These are phyloP conservation scores for Diarsia brunnea DNA, from an alignment of 2,888 invertebrate genomes.

Conservation along the genomic window DNA sequence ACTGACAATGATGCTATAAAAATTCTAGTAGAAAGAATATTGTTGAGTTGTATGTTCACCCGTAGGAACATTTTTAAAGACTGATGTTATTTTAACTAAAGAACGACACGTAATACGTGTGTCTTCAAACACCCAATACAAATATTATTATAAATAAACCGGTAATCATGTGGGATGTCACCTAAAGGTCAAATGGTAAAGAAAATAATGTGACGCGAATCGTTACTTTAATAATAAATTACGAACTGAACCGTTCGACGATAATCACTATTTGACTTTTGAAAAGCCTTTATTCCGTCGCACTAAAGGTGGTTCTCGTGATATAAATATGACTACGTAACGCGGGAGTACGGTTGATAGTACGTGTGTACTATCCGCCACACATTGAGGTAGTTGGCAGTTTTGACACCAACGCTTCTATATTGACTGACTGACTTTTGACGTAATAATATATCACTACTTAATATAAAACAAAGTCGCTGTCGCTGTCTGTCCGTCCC, in stretches of 20 bases:
- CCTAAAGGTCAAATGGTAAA: background rate
- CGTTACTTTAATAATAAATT: constrained; percentile 7
- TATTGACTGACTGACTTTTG: constrained; percentile 6
- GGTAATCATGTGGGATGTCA: background rate
- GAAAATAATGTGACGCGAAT: background rate
- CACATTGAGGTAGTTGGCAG: background rate
- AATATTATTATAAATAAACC: background rate
- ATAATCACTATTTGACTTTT: background rate
- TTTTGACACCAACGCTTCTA: background rate
- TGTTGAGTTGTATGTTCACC: background rate
- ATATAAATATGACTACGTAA: too few species aligned
- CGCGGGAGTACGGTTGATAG: background rate
- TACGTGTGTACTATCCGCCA: background rate
- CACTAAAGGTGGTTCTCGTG: background rate
- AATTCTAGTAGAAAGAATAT: background rate
- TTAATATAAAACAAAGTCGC: too few species aligned
- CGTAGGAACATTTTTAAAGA: background rate
- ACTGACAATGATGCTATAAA: background rate
- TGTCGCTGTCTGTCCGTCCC: too few species aligned
- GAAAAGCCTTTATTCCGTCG: background rate
- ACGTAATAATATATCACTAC: background rate
- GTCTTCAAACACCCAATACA: constrained; percentile 1
- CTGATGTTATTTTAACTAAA: background rate
- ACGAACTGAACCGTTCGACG: background rate
- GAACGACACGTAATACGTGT: background rate